Evolutionary conservation across 2,113 vertebrate genomes (phyloP), one percentile per base, ranked within the genome.

Genomic region (Labeo rohita): DNA sequence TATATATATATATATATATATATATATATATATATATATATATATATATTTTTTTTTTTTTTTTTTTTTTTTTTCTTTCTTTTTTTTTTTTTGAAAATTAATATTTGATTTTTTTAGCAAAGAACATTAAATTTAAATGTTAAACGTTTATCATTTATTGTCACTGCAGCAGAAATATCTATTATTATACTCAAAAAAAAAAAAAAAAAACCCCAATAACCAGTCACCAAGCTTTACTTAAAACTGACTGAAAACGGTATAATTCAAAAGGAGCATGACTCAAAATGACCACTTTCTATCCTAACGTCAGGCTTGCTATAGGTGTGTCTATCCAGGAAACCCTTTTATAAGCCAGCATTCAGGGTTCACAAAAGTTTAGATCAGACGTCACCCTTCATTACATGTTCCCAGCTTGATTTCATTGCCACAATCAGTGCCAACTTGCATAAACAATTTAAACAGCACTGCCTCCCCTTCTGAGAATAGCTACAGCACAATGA

Each of bases 321-420:
- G n/a, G 49, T 0, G n/a, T 7, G 8, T 83, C 63, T 12, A 11
- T 70, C 16, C 47, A 84, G 82, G 50, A 56, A 74, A 59, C 68
- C 34, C 28, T 52, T 18, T 18, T 0, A 0, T 47, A 49, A 81
- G 39, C 43, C 78, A 65, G 34, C 49, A 39, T 56, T 45, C 18
- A 59, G 3, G 68, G 82, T 73, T 74, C 50, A 18, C 36, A 56
- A 45, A 72, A 59, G 68, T 84, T 73, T 12, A 54, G 10, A 3
- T 8, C 6, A 83, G 16, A 73, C 21, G 50, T 83, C 45, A 72
- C 45, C 9, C 80, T 52, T 70, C 80, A 70, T 52, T 72, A 39
- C 18, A 70, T 68, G 80, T 50, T 39, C 68, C 68, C 68, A 84
- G 21, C 82, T 84, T 74, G 34, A 74, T 84, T 84, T 73, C 50